Evolutionary conservation across 2,888 invertebrate species (phyloP).

Genomic region (Sinohyriopsis cumingii): DNA sequence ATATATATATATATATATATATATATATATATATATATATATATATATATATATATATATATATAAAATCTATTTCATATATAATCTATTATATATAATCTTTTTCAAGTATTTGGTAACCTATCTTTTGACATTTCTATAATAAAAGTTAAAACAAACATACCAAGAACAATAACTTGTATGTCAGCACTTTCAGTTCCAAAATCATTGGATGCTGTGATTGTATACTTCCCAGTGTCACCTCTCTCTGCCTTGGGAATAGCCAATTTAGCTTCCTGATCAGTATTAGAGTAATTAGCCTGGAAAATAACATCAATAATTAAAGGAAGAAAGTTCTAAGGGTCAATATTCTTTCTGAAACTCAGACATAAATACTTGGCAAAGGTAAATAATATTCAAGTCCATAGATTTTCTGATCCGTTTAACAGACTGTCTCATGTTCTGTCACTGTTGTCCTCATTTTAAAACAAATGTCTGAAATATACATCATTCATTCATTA

Average conservation of each 20-base stretch:
- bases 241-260: slow-evolving; percentile 67
- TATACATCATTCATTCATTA: too few species aligned
- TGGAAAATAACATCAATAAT: slow-evolving; percentile 18
- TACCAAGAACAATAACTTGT: slow-evolving; percentile 71
- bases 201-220: slow-evolving; percentile 66
- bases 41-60: too few species aligned
- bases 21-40: too few species aligned
- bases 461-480: too few species aligned
- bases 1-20: too few species aligned
- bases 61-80: too few species aligned
- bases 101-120: too few species aligned
- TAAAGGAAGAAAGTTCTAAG: neutral
- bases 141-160: slow-evolving; percentile 1
- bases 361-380: neutral
- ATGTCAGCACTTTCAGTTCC: slow-evolving; percentile 70
- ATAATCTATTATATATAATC: too few species aligned
- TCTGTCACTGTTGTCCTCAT: too few species aligned
- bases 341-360: too few species aligned
- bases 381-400: neutral
- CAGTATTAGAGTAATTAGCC: slow-evolving; percentile 59
- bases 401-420: neutral
- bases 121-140: too few species aligned
- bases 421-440: neutral
- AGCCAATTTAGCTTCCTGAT: slow-evolving; percentile 65
- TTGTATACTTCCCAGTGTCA: slow-evolving; percentile 71